A percentile compares a stretch with the other conserved stretches of the same genome.
phyloP scores from a whole-genome alignment of 2,113 vertebrate species.

The Pithys albifrons region DNA sequence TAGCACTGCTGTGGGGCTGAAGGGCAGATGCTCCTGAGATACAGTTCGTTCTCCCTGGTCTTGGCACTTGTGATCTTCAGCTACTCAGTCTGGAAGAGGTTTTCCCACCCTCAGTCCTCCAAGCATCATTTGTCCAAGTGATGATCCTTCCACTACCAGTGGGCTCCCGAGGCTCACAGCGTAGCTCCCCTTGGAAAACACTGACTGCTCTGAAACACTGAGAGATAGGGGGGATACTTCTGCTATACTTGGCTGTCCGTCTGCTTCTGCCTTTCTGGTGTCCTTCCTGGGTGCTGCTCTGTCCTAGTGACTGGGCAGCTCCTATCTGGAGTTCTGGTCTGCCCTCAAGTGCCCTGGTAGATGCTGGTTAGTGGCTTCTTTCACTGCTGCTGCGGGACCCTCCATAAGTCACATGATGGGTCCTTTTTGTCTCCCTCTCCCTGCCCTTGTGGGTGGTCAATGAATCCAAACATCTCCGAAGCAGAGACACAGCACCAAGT shows the following conservation, averaged over 20 bases:
- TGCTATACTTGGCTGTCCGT: background rate
- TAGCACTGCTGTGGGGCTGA: background rate
- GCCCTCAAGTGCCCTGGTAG: background rate
- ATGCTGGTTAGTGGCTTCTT: background rate
- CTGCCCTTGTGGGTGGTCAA: background rate
- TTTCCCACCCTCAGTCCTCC: background rate
- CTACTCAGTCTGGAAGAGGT: background rate
- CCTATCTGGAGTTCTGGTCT: background rate
- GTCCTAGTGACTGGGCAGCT: background rate
- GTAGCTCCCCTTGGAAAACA: background rate
- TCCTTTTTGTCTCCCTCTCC: background rate
- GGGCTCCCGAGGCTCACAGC: background rate
- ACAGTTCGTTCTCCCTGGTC: background rate
- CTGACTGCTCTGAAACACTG: background rate
- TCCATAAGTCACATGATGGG: accelerated
- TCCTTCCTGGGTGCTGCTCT: background rate
- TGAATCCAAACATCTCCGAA: background rate
- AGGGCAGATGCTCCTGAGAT: background rate
- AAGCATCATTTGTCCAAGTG: background rate
- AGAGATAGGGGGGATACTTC: background rate
- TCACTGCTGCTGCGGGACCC: background rate
- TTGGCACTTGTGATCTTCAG: background rate
- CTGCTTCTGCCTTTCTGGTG: background rate
- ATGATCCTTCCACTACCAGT: background rate
- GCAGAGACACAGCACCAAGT: background rate